Evolutionary conservation across 1,140 invertebrate genomes (phyloP), one percentile per base, ranked within the genome.

Genomic region (Hycleus phaleratus): DNA sequence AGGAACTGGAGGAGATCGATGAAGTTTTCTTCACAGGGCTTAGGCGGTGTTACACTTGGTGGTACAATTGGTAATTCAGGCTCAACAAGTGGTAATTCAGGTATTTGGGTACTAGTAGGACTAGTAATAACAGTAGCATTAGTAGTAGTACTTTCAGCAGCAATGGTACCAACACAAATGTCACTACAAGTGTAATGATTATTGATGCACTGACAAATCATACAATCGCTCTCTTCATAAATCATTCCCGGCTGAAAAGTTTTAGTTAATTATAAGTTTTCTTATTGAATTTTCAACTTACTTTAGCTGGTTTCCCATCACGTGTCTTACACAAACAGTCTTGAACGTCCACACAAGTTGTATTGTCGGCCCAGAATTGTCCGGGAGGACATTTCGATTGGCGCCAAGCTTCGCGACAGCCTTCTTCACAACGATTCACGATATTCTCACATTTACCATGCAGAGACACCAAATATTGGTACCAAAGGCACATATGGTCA

Each of bases 151-250:
- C 18, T 18, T 18, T 18, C 18, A 18, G 32, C 32, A 32, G 1
- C 2, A 32, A 1, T 32, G 32, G 4, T 32, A 32, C 32, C 7
- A 32, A 32, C 32, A 32, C 32, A 32, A 32, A 32, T 32, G 7
- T 32, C 32, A 32, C 73, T 73, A 69, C 86, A 88, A 49, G 82
- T 74, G 59, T 86, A 82, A n/a, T 77, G 77, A 71, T 91, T 89
- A 63, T 87, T 79, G 1, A 88, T 72, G 62, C 89, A 92, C 61
- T 90, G 87, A 62, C 89, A 91, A 12, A 80, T 77, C 66, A 82
- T 77, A 64, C 86, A 89, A 0, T 79, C 76, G 4, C 77, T 77
- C 47, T 79, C 78, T 10, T 77, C 75, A 55, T 1, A 83, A 71
- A 6, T 75, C 75, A 3, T 7, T 32, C 84, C 83, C 3, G 86